A percentile compares a stretch with the other conserved stretches of the same genome.
These are phyloP conservation scores for Triplophysa siluroides DNA, from an alignment of 2,113 vertebrate species.

Conservation along the genomic window DNA sequence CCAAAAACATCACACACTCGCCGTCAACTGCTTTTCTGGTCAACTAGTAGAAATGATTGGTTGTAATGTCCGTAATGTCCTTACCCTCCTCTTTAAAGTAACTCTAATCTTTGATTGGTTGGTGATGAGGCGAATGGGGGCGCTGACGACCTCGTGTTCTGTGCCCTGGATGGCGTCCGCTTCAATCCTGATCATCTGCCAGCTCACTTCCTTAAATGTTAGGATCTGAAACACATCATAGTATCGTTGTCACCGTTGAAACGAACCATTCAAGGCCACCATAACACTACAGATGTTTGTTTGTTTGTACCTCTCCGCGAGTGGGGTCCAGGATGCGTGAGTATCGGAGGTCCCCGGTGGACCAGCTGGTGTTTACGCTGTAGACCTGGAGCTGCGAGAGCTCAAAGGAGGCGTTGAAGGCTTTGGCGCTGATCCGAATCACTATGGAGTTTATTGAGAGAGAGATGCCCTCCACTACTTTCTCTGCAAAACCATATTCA, in stretches of 20 bases:
- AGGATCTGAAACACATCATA: slow-evolving; percentile 78
- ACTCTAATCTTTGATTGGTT: slow-evolving; percentile 97
- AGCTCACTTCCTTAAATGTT: slow-evolving; percentile 98
- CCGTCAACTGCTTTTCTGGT: too few species aligned
- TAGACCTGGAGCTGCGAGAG: slow-evolving; percentile 96
- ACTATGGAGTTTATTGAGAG: slow-evolving; percentile 96
- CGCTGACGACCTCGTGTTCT: slow-evolving; percentile 93
- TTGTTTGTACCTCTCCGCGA: slow-evolving; percentile 83
- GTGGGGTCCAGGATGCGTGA: slow-evolving; percentile 92
- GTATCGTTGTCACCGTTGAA: not conserved
- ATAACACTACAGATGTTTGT: not conserved
- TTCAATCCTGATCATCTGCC: slow-evolving; percentile 99
- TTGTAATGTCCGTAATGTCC: slow-evolving; percentile 6
- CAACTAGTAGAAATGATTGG: too few species aligned
- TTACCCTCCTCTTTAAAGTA: slow-evolving; percentile 96
- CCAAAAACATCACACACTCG: not conserved
- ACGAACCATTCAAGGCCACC: not conserved
- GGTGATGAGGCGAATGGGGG: slow-evolving; percentile 96
- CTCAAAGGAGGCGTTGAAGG: slow-evolving; percentile 98
- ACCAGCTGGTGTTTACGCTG: slow-evolving; percentile 96
- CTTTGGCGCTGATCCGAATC: slow-evolving; percentile 95
- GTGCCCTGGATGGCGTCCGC: slow-evolving; percentile 95
- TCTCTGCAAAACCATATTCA: slow-evolving; percentile 98
- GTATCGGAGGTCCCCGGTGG: slow-evolving; percentile 84
- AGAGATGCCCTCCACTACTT: slow-evolving; percentile 96